A percentile compares a stretch with the other conserved stretches of the same genome.
Conservation (phyloP, 2,113 vertebrate genomes). For the Butorides virescens region DNA sequence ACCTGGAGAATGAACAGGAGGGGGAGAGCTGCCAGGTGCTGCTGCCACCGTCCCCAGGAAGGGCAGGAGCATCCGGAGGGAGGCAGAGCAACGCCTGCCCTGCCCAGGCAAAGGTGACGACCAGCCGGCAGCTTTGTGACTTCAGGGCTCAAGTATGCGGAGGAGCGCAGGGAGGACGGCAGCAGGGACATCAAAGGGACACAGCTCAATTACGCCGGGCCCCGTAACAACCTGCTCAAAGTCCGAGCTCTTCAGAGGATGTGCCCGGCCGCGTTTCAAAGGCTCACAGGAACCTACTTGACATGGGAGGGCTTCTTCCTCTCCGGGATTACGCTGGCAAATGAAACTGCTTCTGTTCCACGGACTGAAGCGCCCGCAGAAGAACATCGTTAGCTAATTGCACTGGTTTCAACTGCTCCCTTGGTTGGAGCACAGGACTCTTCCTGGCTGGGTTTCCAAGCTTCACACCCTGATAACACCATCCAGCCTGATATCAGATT, state of each 20-base stretch:
- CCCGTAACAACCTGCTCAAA: neutral
- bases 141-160: neutral
- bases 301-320: neutral
- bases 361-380: fast-evolving
- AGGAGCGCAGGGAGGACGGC: neutral
- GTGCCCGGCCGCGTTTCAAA: neutral
- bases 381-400: neutral
- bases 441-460: neutral
- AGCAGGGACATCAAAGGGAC: constrained; percentile 35
- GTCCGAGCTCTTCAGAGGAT: neutral
- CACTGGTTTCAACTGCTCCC: neutral
- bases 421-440: neutral
- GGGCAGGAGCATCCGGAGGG: neutral
- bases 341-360: neutral
- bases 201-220: neutral
- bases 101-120: neutral
- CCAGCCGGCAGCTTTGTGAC: neutral
- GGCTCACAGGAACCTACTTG: neutral
- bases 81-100: neutral
- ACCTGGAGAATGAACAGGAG: neutral
- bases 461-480: neutral
- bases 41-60: neutral
- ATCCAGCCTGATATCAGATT: neutral
- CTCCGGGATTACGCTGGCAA: neutral
- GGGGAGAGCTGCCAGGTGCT: neutral